Percentiles rank a stretch among this genome's conserved stretches.
Evolutionary conservation across 1,140 invertebrate species (phyloP).

Genomic region (Lanistes nyassanus): DNA sequence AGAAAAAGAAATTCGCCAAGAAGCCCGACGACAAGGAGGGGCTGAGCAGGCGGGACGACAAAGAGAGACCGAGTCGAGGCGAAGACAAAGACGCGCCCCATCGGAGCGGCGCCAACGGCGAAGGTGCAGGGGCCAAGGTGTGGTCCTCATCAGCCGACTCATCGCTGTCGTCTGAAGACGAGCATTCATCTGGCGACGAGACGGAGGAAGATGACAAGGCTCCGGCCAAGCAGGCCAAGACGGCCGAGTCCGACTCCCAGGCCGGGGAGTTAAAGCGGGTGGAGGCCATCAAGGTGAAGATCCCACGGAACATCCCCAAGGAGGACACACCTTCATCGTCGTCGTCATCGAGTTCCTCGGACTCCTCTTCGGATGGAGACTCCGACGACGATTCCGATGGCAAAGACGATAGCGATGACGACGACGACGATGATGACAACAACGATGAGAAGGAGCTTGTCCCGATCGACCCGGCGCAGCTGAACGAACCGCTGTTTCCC

Average conservation of each 20-base stretch:
- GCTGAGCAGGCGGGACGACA: neutral
- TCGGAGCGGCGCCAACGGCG: neutral
- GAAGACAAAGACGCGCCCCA: neutral
- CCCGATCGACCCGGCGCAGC: neutral
- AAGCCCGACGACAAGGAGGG: neutral
- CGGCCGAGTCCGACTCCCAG: neutral
- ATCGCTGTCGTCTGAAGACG: slow-evolving; percentile 18
- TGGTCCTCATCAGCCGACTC: slow-evolving; percentile 6
- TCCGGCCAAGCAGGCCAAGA: slow-evolving; percentile 9
- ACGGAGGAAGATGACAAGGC: slow-evolving; percentile 8
- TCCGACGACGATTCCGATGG: neutral
- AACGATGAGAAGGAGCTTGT: neutral
- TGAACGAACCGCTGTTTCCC: slow-evolving; percentile 21
- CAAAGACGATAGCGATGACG: slow-evolving; percentile 6
- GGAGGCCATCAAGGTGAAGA: slow-evolving; percentile 27
- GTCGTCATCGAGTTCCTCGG: slow-evolving; percentile 4
- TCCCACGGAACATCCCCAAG: slow-evolving; percentile 16
- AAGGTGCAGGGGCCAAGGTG: neutral
- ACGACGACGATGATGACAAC: slow-evolving; percentile 8
- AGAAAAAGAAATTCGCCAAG: slow-evolving; percentile 17
- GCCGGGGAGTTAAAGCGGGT: slow-evolving; percentile 10
- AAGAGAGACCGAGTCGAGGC: neutral
- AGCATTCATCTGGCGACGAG: neutral
- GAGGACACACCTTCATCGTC: neutral
- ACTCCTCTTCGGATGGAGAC: neutral